Percentiles rank a stretch among this genome's conserved stretches.
These are phyloP conservation scores for Platypus cylindrus DNA, from an alignment of 2,888 invertebrate species.

Conservation along the genomic window DNA sequence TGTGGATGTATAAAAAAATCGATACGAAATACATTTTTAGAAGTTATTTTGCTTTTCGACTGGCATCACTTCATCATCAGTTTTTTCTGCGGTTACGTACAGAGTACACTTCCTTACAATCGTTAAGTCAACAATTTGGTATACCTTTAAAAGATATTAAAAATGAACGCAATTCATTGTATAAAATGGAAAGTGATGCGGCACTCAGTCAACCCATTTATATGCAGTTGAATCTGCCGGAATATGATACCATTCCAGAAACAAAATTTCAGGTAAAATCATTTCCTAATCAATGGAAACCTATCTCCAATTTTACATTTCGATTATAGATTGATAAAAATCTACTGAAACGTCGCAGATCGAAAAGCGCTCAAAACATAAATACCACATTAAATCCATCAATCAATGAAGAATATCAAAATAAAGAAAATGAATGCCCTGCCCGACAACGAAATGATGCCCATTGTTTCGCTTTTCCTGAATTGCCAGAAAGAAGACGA, in stretches of 20 bases:
- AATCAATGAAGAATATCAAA: slow-evolving; percentile 44
- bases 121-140: slow-evolving; percentile 48
- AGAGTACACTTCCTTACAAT: slow-evolving; percentile 55
- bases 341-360: too few relatives aligned
- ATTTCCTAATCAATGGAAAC: not conserved
- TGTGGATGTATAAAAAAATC: not conserved
- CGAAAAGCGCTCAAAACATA: slow-evolving; percentile 21
- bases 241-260: slow-evolving; percentile 23
- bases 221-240: slow-evolving; percentile 3
- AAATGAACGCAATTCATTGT: slow-evolving; percentile 34
- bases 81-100: slow-evolving; percentile 60
- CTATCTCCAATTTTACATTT: too few relatives aligned
- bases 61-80: slow-evolving; percentile 67
- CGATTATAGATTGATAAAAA: too few relatives aligned
- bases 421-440: slow-evolving; percentile 59
- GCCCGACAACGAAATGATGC: slow-evolving; percentile 18
- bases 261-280: slow-evolving; percentile 25
- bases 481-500: too few relatives aligned
- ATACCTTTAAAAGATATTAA: slow-evolving; percentile 40
- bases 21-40: slow-evolving; percentile 28
- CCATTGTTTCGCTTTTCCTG: slow-evolving; percentile 25
- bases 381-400: slow-evolving; percentile 3
- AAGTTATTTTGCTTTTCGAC: slow-evolving; percentile 62
- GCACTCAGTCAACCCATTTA: slow-evolving; percentile 27
- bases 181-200: slow-evolving; percentile 33